These are phyloP conservation scores for Drosophila athabasca DNA, from an alignment of 1,140 invertebrate genomes.

Conservation along the genomic window DNA sequence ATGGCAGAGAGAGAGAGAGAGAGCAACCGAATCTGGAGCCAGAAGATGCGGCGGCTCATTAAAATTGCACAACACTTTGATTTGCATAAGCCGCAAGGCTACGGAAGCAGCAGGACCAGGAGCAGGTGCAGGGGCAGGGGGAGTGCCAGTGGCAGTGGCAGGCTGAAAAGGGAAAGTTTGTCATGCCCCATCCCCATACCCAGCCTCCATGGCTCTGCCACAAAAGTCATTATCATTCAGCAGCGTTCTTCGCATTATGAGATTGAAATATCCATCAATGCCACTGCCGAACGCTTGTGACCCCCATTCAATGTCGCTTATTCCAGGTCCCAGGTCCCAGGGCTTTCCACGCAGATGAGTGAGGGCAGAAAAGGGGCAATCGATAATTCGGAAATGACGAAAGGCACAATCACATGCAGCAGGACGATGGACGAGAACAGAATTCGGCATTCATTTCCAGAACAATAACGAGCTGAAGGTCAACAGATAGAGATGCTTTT, in stretches of 20 bases:
- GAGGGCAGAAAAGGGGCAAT: too few species aligned
- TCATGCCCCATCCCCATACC: background rate
- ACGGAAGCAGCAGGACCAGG: background rate
- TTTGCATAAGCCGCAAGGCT: conserved; percentile 58
- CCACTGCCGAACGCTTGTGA: conserved; percentile 35
- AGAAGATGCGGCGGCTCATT: conserved; percentile 51
- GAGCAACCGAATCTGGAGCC: background rate
- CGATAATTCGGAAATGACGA: too few species aligned
- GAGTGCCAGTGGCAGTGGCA: background rate
- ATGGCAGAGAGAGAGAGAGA: too few species aligned
- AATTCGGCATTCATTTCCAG: too few species aligned
- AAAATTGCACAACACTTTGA: conserved; percentile 79
- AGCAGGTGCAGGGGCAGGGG: background rate
- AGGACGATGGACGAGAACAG: too few species aligned
- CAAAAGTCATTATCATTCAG: conserved; percentile 51
- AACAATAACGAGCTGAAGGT: too few species aligned
- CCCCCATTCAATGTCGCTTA: conserved; percentile 51
- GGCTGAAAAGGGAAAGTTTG: conserved; percentile 43
- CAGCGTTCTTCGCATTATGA: conserved; percentile 44
- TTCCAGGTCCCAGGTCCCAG: conserved; percentile 19
- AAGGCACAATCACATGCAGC: too few species aligned
- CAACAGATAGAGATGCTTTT: too few species aligned
- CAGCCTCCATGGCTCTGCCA: background rate
- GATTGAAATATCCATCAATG: conserved; percentile 39
- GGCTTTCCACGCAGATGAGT: too few species aligned